Evolutionary conservation across 1,140 invertebrate species (phyloP).

Genomic region (Pseudachorutes palmiensis): DNA sequence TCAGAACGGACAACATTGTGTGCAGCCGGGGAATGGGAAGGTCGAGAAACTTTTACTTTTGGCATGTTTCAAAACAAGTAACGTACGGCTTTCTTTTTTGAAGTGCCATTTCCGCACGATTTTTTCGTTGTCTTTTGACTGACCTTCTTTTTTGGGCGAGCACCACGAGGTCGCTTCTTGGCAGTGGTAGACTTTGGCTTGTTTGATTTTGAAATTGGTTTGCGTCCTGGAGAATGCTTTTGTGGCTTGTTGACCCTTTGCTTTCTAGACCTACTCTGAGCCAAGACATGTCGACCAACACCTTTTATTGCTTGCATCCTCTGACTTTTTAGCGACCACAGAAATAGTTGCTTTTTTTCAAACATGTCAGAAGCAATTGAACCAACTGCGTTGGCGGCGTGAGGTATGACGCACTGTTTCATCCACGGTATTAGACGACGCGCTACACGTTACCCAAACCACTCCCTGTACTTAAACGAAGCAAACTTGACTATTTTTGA

Average conservation of each 20-base stretch:
- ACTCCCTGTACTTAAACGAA: not conserved
- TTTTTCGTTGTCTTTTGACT: slow-evolving; percentile 4
- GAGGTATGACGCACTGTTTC: slow-evolving; percentile 9
- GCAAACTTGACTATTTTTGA: not conserved
- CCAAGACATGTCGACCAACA: not conserved
- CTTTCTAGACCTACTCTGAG: slow-evolving; percentile 11
- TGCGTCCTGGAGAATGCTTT: too few relatives aligned
- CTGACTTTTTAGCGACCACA: slow-evolving; percentile 4
- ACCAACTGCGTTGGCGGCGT: not conserved
- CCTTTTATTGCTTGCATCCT: slow-evolving; percentile 6
- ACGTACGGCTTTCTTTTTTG: not conserved
- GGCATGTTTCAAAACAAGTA: slow-evolving; percentile 12
- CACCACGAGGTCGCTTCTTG: too few relatives aligned
- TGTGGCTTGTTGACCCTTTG: too few relatives aligned
- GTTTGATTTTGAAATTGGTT: too few relatives aligned
- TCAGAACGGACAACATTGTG: slow-evolving; percentile 38
- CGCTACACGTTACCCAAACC: slow-evolving; percentile 11
- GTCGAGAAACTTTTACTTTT: not conserved
- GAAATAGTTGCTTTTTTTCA: not conserved
- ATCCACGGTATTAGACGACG: slow-evolving; percentile 4
- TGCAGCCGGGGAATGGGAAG: not conserved
- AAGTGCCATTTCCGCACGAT: not conserved
- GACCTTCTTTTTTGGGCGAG: too few relatives aligned
- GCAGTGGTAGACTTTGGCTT: too few relatives aligned
- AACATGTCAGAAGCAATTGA: slow-evolving; percentile 13